Base-by-base conservation (phyloP, 2,888 invertebrate species). In the Papilio demoleus region DNA sequence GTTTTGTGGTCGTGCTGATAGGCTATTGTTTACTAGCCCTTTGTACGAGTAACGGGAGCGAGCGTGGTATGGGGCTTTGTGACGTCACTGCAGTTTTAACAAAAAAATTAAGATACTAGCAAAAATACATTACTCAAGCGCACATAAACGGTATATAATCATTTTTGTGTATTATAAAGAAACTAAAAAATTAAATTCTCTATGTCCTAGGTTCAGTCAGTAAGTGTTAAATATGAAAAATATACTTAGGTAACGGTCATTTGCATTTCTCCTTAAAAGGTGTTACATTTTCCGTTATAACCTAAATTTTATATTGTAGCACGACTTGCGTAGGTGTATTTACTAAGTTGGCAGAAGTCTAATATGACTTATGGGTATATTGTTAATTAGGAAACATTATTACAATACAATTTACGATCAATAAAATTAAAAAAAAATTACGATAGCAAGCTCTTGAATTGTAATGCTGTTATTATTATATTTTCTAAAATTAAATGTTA, bases 1-100 rank as follows among this genome's bases (percentile, higher is more conserved):
- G 87, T 84, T 82, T 85, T 88, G 89, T 88, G 90, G 90, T 86
- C 82, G 81, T 80, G 78, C 80, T 75, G 77, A 76, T 81, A 78
- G 81, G 75, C 79, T 78, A 84, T 91, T 90, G 86, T 89, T 82
- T 76, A 75, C 73, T 69, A 73, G 71, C 75, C 81, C 80, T 87
- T 90, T 90, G 86, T 88, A 75, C 73, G 77, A 77, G 72, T 89
- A 91, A 90, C 89, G 88, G 89, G 82, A 78, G 75, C 65, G 74
- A 74, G 77, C 76, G 74, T 78, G 77, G 75, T 79, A 79, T 84
- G 84, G 83, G 80, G 83, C 77, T 76, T 84, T 85, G 84, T 90
- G 90, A 91, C 90, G 92, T 90, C 92, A 91, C 81, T 81, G 80
- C 77, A 83, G 76, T 85, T 87, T 79, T 76, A 81, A 85, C 81